Percentiles rank a stretch among this genome's conserved stretches.
Conservation (phyloP, 2,113 vertebrate species). For the Amazona vittata region DNA sequence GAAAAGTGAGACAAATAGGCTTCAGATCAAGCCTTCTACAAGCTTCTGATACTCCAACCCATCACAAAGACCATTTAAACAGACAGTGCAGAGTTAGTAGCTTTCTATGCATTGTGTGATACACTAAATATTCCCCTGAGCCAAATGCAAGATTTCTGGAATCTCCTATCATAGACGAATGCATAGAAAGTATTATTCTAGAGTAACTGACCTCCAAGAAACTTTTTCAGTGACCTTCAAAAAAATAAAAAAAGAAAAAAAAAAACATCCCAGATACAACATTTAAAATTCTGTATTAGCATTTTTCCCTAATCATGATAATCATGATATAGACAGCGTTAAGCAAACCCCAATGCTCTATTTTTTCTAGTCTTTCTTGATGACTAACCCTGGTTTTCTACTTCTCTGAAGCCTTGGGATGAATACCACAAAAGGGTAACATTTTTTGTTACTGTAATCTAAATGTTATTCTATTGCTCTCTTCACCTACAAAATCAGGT, state of each 20-base stretch:
- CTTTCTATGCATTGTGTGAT: accelerated
- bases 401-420: background rate
- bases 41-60: background rate
- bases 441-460: background rate
- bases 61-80: background rate
- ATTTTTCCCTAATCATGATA: background rate
- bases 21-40: background rate
- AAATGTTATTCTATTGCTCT: background rate
- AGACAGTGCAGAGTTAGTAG: background rate
- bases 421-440: background rate
- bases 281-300: background rate
- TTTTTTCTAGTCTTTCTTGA: background rate
- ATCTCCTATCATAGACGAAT: background rate
- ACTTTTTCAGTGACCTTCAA: background rate
- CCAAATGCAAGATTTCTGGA: background rate
- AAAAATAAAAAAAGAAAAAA: background rate
- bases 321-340: background rate
- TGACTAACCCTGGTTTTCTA: background rate
- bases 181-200: background rate
- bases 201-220: background rate
- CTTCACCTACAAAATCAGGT: background rate
- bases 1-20: background rate
- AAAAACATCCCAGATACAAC: background rate
- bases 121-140: background rate
- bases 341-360: background rate